These are phyloP conservation scores for Cerastis rubricosa DNA, from an alignment of 2,888 invertebrate genomes.

Conservation along the genomic window DNA sequence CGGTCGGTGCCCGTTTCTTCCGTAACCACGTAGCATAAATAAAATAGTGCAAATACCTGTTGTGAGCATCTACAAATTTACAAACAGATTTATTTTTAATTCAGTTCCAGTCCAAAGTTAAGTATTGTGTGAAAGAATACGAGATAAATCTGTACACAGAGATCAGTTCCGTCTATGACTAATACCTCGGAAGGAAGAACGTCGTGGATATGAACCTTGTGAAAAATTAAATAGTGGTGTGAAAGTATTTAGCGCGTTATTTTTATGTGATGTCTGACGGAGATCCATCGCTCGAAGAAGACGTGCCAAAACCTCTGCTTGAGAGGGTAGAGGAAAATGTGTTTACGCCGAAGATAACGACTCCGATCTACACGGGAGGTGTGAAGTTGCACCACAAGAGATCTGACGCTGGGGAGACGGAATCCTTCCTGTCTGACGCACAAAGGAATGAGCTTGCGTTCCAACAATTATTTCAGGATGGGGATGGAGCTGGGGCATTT, in stretches of 20 bases:
- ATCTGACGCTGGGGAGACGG: constrained; percentile 83
- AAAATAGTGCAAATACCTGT: constrained; percentile 14
- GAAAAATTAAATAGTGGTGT: constrained; percentile 55
- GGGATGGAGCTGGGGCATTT: constrained; percentile 82
- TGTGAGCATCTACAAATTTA: constrained; percentile 15
- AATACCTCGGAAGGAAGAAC: constrained; percentile 60
- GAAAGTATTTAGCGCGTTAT: constrained; percentile 45
- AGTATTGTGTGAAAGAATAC: constrained; percentile 42
- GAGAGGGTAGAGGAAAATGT: constrained; percentile 86
- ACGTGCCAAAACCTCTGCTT: constrained; percentile 85
- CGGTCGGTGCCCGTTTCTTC: constrained; percentile 24
- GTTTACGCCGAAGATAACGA: constrained; percentile 87
- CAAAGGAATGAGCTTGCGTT: constrained; percentile 87
- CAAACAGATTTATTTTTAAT: constrained; percentile 8
- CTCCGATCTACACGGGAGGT: constrained; percentile 85
- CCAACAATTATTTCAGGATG: constrained; percentile 85
- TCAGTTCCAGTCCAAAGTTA: constrained; percentile 18
- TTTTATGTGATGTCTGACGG: constrained; percentile 89
- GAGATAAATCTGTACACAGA: constrained; percentile 57
- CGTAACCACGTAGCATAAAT: constrained; percentile 19
- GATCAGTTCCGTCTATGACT: constrained; percentile 66
- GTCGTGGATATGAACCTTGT: constrained; percentile 56
- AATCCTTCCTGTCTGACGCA: constrained; percentile 84
- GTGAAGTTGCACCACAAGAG: constrained; percentile 84
- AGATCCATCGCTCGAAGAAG: constrained; percentile 89